A percentile compares a stretch with the other conserved stretches of the same genome.
phyloP scores from a whole-genome alignment of 2,113 vertebrate species.

The Syrrhaptes paradoxus region DNA sequence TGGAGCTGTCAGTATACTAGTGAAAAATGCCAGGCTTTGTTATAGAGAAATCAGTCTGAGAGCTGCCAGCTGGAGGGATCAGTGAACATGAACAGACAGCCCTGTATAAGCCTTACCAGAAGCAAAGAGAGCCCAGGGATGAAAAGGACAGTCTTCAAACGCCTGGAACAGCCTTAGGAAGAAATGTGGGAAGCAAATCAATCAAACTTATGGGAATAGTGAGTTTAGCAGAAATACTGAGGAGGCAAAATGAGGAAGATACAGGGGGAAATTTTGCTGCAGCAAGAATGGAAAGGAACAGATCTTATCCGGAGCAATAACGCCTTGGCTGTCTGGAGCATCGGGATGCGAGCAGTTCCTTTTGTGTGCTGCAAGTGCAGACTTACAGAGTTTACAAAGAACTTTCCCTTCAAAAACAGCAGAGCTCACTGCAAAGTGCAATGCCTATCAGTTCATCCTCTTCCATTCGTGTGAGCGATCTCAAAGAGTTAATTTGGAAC shows the following conservation, averaged over 20 bases:
- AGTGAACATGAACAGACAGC: not conserved
- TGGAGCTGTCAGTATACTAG: not conserved
- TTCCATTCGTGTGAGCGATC: accelerated
- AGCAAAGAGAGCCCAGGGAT: not conserved
- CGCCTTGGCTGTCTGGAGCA: not conserved
- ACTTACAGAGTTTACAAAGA: not conserved
- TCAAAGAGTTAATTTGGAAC: not conserved
- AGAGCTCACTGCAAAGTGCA: not conserved
- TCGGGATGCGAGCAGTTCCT: accelerated
- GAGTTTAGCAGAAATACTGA: not conserved
- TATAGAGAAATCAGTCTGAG: not conserved
- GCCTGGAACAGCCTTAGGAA: not conserved
- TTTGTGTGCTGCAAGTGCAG: not conserved
- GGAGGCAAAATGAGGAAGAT: not conserved
- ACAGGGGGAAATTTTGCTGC: not conserved
- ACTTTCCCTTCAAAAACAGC: not conserved
- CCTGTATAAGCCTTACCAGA: not conserved
- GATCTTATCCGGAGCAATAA: not conserved
- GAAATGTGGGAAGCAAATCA: not conserved
- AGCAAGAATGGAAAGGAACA: accelerated
- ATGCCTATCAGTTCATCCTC: not conserved
- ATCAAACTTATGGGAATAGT: not conserved
- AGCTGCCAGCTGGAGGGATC: not conserved
- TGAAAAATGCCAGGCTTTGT: not conserved
- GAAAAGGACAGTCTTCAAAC: not conserved